Evolutionary conservation across 2,797 vertebrate genomes (phyloP), one percentile per base, ranked within the genome.

Genomic region (Rhynchonycteris naso): DNA sequence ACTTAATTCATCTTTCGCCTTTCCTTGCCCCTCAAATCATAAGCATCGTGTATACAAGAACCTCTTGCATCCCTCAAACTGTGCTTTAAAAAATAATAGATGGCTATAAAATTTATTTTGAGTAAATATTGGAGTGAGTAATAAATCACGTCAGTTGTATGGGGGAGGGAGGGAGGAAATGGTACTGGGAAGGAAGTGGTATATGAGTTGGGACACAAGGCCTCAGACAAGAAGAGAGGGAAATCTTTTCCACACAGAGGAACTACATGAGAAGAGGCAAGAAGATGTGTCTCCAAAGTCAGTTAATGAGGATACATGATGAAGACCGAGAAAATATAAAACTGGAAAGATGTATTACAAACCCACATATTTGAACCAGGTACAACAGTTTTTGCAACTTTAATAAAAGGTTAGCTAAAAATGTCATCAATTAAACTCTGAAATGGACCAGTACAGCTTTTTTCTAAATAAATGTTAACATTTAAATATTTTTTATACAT

Each of bases 391-490:
- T 87, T 76, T 63, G 35, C 28, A 80, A 69, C 21, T 58, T 82
- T 80, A 92, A 76, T 88, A 89, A 91, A 85, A 79, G 43, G 22
- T 71, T 2, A 63, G 30, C 22, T 15, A 88, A 66, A 85, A 83
- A 88, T 33, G 6, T 61, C 94, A 82, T 24, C 86, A 52, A 66
- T 68, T 87, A 94, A 91, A 88, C 33, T 83, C 35, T 81, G 15
- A 83, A 87, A 68, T 72, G 24, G 14, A 79, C 28, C 11, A 75
- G 78, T 26, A 84, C 9, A 56, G 35, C n/a, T 52, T 75, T 94
- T 89, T 93, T 56, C 47, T 80, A 74, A 81, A 81, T 76, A 91
- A 89, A 91, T 68, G 1, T 59, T 59, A 72, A 94, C 14, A 80
- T 66, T 43, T 28, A 86, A 85, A 78, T 63, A 82, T 33, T 86